Evolutionary conservation across 92 coral and sea anemone species (phyloP), one percentile per base, ranked within the genome.

Genomic region (Desmophyllum pertusum): DNA sequence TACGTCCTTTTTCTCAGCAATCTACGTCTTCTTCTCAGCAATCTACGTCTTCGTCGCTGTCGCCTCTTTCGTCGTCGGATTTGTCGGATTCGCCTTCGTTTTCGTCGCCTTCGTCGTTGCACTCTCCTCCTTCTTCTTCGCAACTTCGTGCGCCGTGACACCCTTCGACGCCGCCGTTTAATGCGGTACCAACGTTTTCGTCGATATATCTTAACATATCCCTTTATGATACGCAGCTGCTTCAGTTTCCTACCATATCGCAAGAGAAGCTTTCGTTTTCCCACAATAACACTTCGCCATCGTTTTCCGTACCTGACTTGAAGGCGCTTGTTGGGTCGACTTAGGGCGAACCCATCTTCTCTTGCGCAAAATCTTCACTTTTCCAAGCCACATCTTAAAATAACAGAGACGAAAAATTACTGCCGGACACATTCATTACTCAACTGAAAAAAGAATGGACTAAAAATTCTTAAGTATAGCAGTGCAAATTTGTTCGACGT

Each of bases 21-120:
- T 46, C 83, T 79, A 55, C 73, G 25, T 35, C 62, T 66, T 43
- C 79, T 57, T 42, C 86, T 71, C 29, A 72, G 42, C n/a, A 66
- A 18, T 19, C 79, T 64, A 11, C 79, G 70, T 11, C 65, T 57
- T 9, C 70, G 35, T 11, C 35, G 30, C 30, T 6, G 50, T 55
- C 77, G 79, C 59, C 72, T 82, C 21, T 57, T 77, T 57, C 69
- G 81, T 36, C 81, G 57, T 35, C 57, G 33, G 36, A 27, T 72
- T 72, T 57, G 77, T 46, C 57, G 35, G 59, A 43, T 72, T 46
- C 57, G 29, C 36, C 57, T 72, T 72, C 77, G 81, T 57, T 33
- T 41, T 30, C 78, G 72, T 33, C 79, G 61, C 40, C 43, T 53
- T 39, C 86, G 69, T 57, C 79, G 78, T 33, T 72, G 70, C 35